Base-by-base conservation (phyloP, 53 echinoderm and acorn worm genomes). In the Patiria pectinifera region DNA sequence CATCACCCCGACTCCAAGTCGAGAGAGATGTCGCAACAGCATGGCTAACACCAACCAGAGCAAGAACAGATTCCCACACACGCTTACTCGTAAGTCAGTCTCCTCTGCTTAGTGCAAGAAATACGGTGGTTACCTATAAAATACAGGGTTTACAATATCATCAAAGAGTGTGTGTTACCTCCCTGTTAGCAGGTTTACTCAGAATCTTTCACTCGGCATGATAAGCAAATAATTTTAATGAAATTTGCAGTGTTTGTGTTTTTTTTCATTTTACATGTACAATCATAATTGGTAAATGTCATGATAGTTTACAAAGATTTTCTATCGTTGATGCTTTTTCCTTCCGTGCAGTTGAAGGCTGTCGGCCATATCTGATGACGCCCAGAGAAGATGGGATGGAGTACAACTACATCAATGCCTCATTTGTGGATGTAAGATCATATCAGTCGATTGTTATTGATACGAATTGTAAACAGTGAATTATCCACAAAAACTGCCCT, bases 311-410 rank as follows among this genome's bases (percentile, higher is more conserved):
- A 18, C 0, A 69, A 11, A 4, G 21, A 69, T 4, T 18, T 69
- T 69, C 16, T 15, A 4, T 74, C 19, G 24, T 14, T 4, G 24
- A 83, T 71, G 2, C 11, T 80, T 45, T 78, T 87, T 82, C 49
- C 19, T n/a, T 21, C 24, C 49, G 22, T 80, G 16, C 93, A 97
- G 97, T 89, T 92, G 93, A 97, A 69, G 76, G 69, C 26, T 85
- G 83, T 47, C 94, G 95, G 24, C 95, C 96, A 1, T 96, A 77
- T 48, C 79, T 97, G 49, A 93, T 96, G 87, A 97, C 96, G n/a
- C 92, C 93, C 16, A 91, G 92, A 25, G 95, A 93, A 12, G 82
- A 90, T 48, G 89, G 61, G 3, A 35, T 23, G 15, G 78, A 82
- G 61, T 92, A 85, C 46, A 82, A 92, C 72, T 94, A 94, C 83